Evolutionary conservation across 2,888 invertebrate species (phyloP), one percentile per base, ranked within the genome.

Genomic region (Pteria penguin): DNA sequence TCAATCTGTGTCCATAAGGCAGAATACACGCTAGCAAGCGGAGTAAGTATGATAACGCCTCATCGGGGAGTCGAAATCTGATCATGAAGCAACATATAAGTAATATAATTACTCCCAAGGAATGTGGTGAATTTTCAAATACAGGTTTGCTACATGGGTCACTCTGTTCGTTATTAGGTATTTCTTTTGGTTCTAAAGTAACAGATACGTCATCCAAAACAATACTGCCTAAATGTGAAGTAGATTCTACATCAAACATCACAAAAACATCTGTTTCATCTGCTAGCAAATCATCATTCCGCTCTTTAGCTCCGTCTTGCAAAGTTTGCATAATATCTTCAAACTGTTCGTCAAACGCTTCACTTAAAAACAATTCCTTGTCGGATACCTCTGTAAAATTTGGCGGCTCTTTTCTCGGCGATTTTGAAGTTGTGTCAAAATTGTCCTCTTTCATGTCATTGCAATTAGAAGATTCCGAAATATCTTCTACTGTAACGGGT

Each of bases 41-140:
- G 5, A 63, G 32, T 8, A 63, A 18, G 22, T 63, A 63, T 8
- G 63, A 32, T 31, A 32, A n/a, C 5, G 63, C 63, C 33, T 63
- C 63, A 32, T 63, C 63, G 4, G 63, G 63, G 5, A 63, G 24
- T 8, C 63, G 63, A 32, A 63, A 63, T 32, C 63, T 18, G 5
- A 63, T 63, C 33, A 63, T 22, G 14, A 63, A 63, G 32, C 63
- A 63, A 31, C 32, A 63, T 8, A 63, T 63, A 3, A 63, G n/a
- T 24, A 63, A 32, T 11, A 63, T 32, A 24, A 24, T 31, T 18
- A 63, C 32, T 4, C 63, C 63, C 4, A 63, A 24, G 22, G 63
- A 33, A 63, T 63, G 31, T 1, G 31, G 63, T 8, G 63, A 63
- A 18, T 31, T 36, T 8, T 18, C 22, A 63, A 32, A 63, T 24